Evolutionary conservation across 2,888 invertebrate genomes (phyloP), one percentile per base, ranked within the genome.

Genomic region (Sabatieria punctata): DNA sequence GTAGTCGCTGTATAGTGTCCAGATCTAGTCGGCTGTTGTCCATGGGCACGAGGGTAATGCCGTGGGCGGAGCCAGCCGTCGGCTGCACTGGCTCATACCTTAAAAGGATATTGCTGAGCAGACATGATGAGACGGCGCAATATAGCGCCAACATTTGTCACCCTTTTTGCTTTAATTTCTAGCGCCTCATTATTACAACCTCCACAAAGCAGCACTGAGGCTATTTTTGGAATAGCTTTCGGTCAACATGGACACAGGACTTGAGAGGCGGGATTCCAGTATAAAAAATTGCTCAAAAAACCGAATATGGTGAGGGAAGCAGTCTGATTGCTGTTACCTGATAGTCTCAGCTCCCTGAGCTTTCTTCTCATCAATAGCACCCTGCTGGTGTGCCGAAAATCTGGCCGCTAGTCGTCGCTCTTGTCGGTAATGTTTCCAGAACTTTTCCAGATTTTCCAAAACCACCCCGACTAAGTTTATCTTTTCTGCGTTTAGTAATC

Each of bases 41-140:
- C 15, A 85, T 71, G 0, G 86, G 85, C 52, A 88, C 82, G 69
- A 86, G 79, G 51, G 83, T 80, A 45, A 89, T 82, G 1, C 82
- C 82, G 61, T 88, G 88, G 63, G 85, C 84, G n/a, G n/a, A n/a
- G n/a, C n/a, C n/a, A 2, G 49, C 52, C 6, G 60, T 52, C 11
- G 53, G 48, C 39, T 60, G 57, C 19, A 62, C 56, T 18, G 63
- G 63, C 35, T 63, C 60, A 51, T 60, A 64, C 1, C 41, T 22
- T 15, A 30, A n/a, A n/a, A n/a, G n/a, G n/a, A n/a, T n/a, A n/a
- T n/a, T n/a, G n/a, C n/a, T n/a, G n/a, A n/a, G n/a, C n/a, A n/a
- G n/a, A n/a, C n/a, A n/a, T n/a, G n/a, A n/a, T n/a, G n/a, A n/a
- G n/a, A n/a, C n/a, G n/a, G n/a, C n/a, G n/a, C n/a, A n/a, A n/a